Evolutionary conservation across 2,888 invertebrate species (phyloP), one percentile per base, ranked within the genome.

Genomic region (Cataglyphis rosenhaueri): DNA sequence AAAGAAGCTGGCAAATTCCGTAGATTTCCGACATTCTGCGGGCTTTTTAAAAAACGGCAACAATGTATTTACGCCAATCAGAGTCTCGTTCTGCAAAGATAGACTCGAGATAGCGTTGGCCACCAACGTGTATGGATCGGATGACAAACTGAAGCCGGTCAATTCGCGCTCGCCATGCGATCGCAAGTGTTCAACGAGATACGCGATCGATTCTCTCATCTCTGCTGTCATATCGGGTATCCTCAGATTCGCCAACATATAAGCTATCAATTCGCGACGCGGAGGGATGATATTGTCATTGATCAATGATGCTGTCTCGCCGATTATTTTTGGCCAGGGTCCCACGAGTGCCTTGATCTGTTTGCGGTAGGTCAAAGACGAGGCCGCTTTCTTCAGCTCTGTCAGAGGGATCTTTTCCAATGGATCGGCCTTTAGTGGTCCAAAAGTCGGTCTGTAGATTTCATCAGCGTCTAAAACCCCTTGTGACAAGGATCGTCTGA

Each of bases 181-280:
- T 32, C 3, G 41, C 4, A 73, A 41, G 9, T 73, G 9, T n/a
- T 52, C 61, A 29, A 73, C 29, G 15, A 73, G 41, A 44, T 29
- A 18, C 8, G 15, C n/a, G 29, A 73, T 1, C n/a, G 29, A 73
- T 8, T 5, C 41, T 73, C 84, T 73, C 0, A 66, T 48, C 29
- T 79, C 59, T 5, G 65, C n/a, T 15, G 74, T 64, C 12, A 48
- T 78, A 18, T 55, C 64, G 0, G 62, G 29, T 52, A 84, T 52
- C 64, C 44, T 65, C 21, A 84, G n/a, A 29, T 84, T 84, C 52
- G 62, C 48, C 41, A 84, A 41, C n/a, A 84, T 59, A 18, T 71
- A 59, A 10, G 64, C 84, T 32, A 84, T 71, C 10, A 84, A 0
- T 21, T 59, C n/a, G 6, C 73, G 70, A 73, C 71, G 75, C 15